phyloP scores from a whole-genome alignment of 2,113 vertebrate species.

The Dasyurus viverrinus region DNA sequence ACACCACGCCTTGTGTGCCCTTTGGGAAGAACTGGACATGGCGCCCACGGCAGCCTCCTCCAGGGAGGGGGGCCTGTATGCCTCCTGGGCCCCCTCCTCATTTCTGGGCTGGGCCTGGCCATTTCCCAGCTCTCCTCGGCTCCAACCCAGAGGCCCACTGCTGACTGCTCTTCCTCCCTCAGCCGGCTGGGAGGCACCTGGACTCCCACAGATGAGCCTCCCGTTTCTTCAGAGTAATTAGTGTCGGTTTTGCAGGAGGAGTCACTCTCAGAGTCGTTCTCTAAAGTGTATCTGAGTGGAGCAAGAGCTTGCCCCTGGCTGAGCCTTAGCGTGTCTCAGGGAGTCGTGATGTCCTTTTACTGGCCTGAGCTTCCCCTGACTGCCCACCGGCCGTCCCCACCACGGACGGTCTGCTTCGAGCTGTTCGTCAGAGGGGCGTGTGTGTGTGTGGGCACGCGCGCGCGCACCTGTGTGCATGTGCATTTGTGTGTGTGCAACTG shows the following conservation, averaged over 20 bases:
- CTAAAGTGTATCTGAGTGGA: not conserved
- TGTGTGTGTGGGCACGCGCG: no score
- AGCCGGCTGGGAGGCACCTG: no score
- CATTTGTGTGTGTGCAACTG: no score
- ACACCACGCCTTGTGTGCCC: fast-evolving
- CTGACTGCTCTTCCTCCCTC: not conserved
- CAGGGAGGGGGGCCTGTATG: not conserved
- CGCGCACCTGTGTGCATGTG: no score
- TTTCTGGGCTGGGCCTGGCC: no score
- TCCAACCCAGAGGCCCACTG: not conserved
- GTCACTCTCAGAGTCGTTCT: not conserved
- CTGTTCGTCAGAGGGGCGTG: not conserved
- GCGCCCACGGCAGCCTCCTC: not conserved
- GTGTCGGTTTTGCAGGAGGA: not conserved
- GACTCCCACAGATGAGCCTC: not conserved
- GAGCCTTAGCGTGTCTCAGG: not conserved
- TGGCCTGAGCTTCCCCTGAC: not conserved
- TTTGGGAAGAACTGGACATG: not conserved
- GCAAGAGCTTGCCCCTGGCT: not conserved
- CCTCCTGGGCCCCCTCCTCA: not conserved
- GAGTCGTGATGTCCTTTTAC: not conserved
- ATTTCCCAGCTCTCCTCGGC: not conserved
- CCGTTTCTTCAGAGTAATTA: not conserved
- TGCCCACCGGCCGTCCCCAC: no score
- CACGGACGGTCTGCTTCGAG: not conserved